Base-by-base conservation (phyloP, 2,113 vertebrate species). In the Epinephelus fuscoguttatus region DNA sequence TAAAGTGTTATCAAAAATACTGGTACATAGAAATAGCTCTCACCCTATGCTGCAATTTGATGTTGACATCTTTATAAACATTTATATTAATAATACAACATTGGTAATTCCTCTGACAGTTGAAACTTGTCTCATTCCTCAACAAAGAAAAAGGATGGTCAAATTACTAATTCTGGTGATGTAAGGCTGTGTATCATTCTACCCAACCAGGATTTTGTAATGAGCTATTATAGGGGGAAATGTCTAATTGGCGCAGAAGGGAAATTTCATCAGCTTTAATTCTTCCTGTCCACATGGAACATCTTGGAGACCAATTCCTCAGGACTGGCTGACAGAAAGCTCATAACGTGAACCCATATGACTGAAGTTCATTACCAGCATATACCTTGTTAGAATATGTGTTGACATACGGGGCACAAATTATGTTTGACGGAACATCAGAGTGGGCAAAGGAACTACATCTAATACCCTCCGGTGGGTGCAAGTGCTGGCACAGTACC, bases 261-360 rank as follows among this genome's bases (percentile, higher is more conserved):
- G 33, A 45, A 70, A 87, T 68, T 18, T 76, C 59, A 62, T 80
- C 72, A 80, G 30, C 72, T 80, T 72, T 68, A 45, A 47, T 87
- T 87, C 56, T 72, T 84, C 40, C 56, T 76, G 67, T 62, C 81
- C 30, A 45, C 27, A 23, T 71, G 59, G 52, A 75, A 42, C 64
- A 75, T 21, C 18, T 37, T 56, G 10, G 64, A 52, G 42, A 23
- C 56, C 63, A 52, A 80, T 64, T 37, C 33, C 47, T 2, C 14
- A 40, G 30, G 60, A 61, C 1, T 8, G 40, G 18, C 42, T 37
- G 33, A 37, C 9, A 45, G 42, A 52, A 70, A 37, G 33, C 33
- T 37, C 33, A 37, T 37, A 37, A 19, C 11, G 5, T 61, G 30
- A 72, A 37, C 1, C 33, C 1, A 37, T 7, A 37, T 33, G 55